Percentiles rank a stretch among this genome's conserved stretches.
These are phyloP conservation scores for Trididemnum miniatum DNA, from an alignment of 23 tunicate genomes.

Conservation along the genomic window DNA sequence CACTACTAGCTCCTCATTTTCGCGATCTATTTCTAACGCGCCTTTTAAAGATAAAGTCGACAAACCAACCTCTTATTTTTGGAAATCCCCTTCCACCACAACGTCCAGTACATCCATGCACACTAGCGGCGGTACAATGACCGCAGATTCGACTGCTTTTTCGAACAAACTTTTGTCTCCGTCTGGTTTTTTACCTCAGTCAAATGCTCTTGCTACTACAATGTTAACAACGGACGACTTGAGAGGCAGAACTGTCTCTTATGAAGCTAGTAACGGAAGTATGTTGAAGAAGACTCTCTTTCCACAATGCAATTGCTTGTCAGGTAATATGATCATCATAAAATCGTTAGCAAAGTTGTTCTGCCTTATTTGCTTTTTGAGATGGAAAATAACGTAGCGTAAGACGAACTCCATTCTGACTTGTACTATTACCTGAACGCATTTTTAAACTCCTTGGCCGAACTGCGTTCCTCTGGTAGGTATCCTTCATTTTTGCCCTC, in stretches of 20 bases:
- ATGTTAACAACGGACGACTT: constrained; percentile 31
- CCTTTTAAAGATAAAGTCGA: not conserved
- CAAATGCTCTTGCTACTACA: not conserved
- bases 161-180: not conserved
- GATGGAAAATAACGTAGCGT: no score
- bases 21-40: not conserved
- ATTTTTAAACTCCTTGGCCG: no score
- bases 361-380: no score
- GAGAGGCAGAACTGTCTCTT: constrained; percentile 37
- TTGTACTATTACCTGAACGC: no score
- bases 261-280: constrained; percentile 33
- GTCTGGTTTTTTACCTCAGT: not conserved
- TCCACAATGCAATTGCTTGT: constrained; percentile 49
- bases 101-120: not conserved
- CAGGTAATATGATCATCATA: no score
- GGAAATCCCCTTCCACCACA: not conserved
- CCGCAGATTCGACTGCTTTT: not conserved
- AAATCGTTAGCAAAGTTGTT: no score
- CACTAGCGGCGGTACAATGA: not conserved
- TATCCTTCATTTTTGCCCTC: no score
- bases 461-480: no score
- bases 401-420: no score
- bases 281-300: constrained; percentile 32
- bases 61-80: not conserved
- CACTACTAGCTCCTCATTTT: not conserved